Conservation (phyloP, 2,797 vertebrate genomes). For the Crax fasciolata region DNA sequence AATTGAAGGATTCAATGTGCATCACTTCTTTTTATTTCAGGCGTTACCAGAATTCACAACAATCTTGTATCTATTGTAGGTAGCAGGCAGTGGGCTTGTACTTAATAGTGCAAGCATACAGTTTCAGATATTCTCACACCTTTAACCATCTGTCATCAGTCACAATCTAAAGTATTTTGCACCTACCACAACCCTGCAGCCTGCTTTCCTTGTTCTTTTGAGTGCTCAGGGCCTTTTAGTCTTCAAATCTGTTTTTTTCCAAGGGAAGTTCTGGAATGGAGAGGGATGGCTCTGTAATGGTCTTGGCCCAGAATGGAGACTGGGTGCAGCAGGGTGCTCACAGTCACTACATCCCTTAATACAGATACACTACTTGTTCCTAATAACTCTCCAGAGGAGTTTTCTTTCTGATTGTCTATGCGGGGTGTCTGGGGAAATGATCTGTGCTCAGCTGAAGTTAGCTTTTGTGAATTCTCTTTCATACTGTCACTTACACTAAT, state of each 20-base stretch:
- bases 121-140: background rate
- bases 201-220: background rate
- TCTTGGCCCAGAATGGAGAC: background rate
- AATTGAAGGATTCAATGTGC: accelerated
- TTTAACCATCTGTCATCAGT: background rate
- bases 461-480: background rate
- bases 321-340: background rate
- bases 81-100: background rate
- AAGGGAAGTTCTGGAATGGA: background rate
- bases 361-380: accelerated
- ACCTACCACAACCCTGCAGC: background rate
- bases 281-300: accelerated
- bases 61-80: too few species aligned
- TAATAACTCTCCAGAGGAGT: background rate
- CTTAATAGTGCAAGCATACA: background rate
- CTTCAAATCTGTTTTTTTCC: background rate
- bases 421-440: background rate
- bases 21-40: background rate
- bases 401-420: background rate
- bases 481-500: background rate
- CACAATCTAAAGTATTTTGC: background rate
- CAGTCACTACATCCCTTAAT: accelerated
- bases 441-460: background rate
- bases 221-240: background rate
- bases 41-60: background rate